Percentiles rank a stretch among this genome's conserved stretches.
Evolutionary conservation across 2,113 vertebrate genomes (phyloP).

Genomic region (Thomomys bottae): DNA sequence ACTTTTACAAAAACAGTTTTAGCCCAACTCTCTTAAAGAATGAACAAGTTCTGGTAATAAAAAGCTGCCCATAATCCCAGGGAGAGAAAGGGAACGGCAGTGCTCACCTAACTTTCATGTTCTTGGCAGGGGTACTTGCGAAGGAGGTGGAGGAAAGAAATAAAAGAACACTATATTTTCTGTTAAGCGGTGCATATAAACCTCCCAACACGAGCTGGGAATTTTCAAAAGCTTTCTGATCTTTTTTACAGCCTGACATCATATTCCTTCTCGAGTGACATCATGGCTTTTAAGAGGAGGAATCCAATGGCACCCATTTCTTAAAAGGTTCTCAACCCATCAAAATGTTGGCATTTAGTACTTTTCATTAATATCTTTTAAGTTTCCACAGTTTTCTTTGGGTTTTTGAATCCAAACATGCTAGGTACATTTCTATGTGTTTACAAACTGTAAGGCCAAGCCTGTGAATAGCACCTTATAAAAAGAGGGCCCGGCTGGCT

Average conservation of each 20-base stretch:
- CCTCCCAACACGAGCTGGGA: constrained; percentile 72
- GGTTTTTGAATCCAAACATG: constrained; percentile 47
- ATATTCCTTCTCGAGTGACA: constrained; percentile 78
- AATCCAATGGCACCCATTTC: constrained; percentile 55
- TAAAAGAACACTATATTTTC: constrained; percentile 83
- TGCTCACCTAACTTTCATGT: constrained; percentile 67
- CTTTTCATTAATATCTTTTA: constrained; percentile 57
- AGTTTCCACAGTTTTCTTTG: constrained; percentile 67
- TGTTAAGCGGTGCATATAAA: constrained; percentile 81
- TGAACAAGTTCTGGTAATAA: constrained; percentile 82
- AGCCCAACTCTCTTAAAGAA: constrained; percentile 84
- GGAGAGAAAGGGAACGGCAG: constrained; percentile 71
- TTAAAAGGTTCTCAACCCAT: constrained; percentile 69
- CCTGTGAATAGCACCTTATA: constrained; percentile 75
- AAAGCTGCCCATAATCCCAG: constrained; percentile 80
- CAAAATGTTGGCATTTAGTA: constrained; percentile 43
- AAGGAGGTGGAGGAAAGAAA: constrained; percentile 74
- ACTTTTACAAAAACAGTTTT: constrained; percentile 79
- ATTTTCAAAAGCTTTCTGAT: constrained; percentile 80
- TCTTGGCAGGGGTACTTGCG: constrained; percentile 78
- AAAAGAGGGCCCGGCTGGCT: constrained; percentile 51
- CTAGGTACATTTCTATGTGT: constrained; percentile 63
- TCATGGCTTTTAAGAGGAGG: constrained; percentile 79
- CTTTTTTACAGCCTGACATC: constrained; percentile 85
- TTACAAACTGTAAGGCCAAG: constrained; percentile 75